Evolutionary conservation across 2,113 vertebrate species (phyloP).

Genomic region (Xyliphius kryptos): DNA sequence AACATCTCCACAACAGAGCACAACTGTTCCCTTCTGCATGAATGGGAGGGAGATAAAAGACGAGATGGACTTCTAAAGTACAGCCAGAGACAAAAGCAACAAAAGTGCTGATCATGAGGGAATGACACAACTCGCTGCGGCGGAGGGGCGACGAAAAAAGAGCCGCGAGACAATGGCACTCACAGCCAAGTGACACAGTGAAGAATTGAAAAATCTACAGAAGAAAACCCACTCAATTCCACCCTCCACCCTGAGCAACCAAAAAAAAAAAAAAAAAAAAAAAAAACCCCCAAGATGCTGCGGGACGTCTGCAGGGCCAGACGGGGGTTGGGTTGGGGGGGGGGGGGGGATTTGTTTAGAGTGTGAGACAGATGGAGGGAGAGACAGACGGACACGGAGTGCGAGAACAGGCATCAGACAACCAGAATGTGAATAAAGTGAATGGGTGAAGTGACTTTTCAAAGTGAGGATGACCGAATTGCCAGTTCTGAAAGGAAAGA

Average conservation of each 20-base stretch:
- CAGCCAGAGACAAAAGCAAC: constrained; percentile 97
- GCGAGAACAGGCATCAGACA: background rate
- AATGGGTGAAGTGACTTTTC: background rate
- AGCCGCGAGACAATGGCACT: constrained; percentile 77
- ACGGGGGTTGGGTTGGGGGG: constrained; percentile 44
- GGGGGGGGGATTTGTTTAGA: constrained; percentile 21
- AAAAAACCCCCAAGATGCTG: constrained; percentile 79
- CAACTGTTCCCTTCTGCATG: constrained; percentile 99
- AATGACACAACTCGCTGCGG: constrained; percentile 91
- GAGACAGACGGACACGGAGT: constrained; percentile 16
- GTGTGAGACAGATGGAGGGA: constrained; percentile 47
- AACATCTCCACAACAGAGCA: constrained; percentile 99
- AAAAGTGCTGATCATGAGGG: constrained; percentile 98
- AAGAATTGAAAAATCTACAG: constrained; percentile 99
- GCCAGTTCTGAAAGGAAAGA: background rate
- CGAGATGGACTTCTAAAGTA: constrained; percentile 99
- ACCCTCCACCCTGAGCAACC: constrained; percentile 28
- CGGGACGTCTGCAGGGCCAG: constrained; percentile 81
- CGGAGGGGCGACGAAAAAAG: constrained; percentile 70
- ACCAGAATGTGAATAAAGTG: background rate
- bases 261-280: no score
- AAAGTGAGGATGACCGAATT: constrained; percentile 6
- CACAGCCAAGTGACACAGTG: constrained; percentile 91
- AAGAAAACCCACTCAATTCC: constrained; percentile 78
- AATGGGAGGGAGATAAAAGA: constrained; percentile 98